Evolutionary conservation across 2,113 vertebrate species (phyloP), one percentile per base, ranked within the genome.

Genomic region (Glaucidium brasilianum): DNA sequence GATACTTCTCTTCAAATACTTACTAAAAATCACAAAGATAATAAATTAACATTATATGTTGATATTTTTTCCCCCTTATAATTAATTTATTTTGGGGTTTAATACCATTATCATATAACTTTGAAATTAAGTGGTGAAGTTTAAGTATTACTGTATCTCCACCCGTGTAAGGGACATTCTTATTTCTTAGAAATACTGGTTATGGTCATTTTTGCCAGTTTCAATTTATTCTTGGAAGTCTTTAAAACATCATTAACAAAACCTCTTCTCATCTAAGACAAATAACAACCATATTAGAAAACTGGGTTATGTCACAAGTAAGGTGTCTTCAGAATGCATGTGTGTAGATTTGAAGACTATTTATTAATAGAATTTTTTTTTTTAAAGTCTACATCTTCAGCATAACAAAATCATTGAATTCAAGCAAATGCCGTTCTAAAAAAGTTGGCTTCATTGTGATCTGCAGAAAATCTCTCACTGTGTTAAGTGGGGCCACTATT

Each of bases 331-430:
- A 68, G 27, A 63, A 55, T 53, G 27, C 9, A 39, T 56, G 6
- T 47, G 10, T 80, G 7, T 32, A 71, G 74, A 21, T 56, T 20
- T 63, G 35, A 41, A 39, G 21, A 69, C 3, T 59, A 71, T 79
- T 72, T 85, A 55, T 68, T 85, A 21, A 22, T 15, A 64, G 15
- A 62, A 85, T 37, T 49, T 20, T 4, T 53, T 41, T 62, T 27
- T 15, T 26, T 3, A 21, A 47, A 26, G 13, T 10, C 26, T 21
- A 27, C 4, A 0, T 64, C 34, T 39, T 63, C 60, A 39, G 1
- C 43, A 6, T 63, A 43, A 64, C 17, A 8, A 92, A 72, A 43
- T 52, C 66, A 25, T 30, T 66, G 37, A 60, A 68, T 68, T 79
- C 27, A 72, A 55, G 49, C 13, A 45, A 85, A 68, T 43, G 4